Conservation (phyloP, 2,113 vertebrate species). For the Daphoenositta chrysoptera region DNA sequence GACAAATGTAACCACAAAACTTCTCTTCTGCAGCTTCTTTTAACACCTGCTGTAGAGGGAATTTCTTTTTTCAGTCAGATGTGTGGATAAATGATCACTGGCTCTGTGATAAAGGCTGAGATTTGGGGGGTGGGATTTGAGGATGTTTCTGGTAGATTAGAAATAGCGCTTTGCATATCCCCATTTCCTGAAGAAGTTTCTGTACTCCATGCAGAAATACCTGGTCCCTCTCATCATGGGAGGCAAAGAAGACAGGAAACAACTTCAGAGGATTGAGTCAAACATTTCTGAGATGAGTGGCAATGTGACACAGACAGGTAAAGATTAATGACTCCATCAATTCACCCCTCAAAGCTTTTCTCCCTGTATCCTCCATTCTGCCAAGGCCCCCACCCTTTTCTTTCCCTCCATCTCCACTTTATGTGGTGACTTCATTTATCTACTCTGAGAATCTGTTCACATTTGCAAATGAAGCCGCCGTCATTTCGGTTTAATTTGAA, state of each 20-base stretch:
- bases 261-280: conserved; percentile 95
- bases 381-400: conserved; percentile 57
- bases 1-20: neutral
- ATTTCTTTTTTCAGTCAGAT: neutral
- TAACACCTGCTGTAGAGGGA: neutral
- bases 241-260: conserved; percentile 95
- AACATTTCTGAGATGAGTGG: conserved; percentile 96
- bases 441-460: conserved; percentile 98
- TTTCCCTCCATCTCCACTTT: conserved; percentile 72
- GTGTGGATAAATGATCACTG: neutral
- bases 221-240: conserved; percentile 95
- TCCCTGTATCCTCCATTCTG: conserved; percentile 43
- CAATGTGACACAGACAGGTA: conserved; percentile 99
- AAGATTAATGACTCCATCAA: conserved; percentile 99
- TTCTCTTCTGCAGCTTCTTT: neutral
- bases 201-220: conserved; percentile 86
- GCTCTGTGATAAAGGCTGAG: neutral
- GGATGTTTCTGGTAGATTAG: neutral
- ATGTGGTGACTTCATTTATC: conserved; percentile 96
- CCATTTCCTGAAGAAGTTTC: conserved; percentile 1
- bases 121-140: neutral
- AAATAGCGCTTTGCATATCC: neutral
- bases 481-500: conserved; percentile 99
- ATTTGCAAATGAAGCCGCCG: conserved; percentile 99
- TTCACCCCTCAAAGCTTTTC: conserved; percentile 72